A percentile compares a stretch with the other conserved stretches of the same genome.
Evolutionary conservation across 2,888 invertebrate species (phyloP).

Genomic region (Euzetes globulus): DNA sequence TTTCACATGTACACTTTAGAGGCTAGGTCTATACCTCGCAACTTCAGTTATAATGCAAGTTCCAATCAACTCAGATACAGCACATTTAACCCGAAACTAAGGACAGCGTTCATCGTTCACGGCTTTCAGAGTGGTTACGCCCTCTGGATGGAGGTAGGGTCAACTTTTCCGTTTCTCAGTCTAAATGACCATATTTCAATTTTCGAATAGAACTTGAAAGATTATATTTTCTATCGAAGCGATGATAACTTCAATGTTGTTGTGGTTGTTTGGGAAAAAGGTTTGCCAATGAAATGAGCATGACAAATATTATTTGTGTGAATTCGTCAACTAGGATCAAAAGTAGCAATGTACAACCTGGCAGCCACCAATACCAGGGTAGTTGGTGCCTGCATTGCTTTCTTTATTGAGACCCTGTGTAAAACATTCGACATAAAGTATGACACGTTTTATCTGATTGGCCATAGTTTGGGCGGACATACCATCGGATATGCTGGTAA

Average conservation of each 20-base stretch:
- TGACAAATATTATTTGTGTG: background rate
- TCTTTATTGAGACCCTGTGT: background rate
- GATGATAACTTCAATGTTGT: background rate
- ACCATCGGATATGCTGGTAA: conserved; percentile 16
- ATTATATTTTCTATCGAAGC: background rate
- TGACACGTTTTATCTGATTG: background rate
- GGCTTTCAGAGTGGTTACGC: conserved; percentile 3
- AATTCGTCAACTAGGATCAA: background rate
- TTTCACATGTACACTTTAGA: background rate
- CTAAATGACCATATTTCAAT: too few relatives aligned
- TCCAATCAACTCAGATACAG: background rate
- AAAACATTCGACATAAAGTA: background rate
- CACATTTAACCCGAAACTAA: background rate
- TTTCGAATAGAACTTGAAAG: background rate
- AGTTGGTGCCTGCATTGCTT: background rate
- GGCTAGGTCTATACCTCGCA: background rate
- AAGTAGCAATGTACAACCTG: background rate
- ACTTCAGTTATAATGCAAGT: background rate
- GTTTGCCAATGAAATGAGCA: background rate
- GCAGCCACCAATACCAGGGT: background rate
- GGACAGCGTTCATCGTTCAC: background rate
- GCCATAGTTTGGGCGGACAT: conserved; percentile 22
- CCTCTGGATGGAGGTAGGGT: background rate
- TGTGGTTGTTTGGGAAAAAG: background rate
- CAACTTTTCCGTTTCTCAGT: too few relatives aligned